Percentiles rank a stretch among this genome's conserved stretches.
These are phyloP conservation scores for Cremastinae sp. DNA, from an alignment of 2,888 invertebrate genomes.

Conservation along the genomic window DNA sequence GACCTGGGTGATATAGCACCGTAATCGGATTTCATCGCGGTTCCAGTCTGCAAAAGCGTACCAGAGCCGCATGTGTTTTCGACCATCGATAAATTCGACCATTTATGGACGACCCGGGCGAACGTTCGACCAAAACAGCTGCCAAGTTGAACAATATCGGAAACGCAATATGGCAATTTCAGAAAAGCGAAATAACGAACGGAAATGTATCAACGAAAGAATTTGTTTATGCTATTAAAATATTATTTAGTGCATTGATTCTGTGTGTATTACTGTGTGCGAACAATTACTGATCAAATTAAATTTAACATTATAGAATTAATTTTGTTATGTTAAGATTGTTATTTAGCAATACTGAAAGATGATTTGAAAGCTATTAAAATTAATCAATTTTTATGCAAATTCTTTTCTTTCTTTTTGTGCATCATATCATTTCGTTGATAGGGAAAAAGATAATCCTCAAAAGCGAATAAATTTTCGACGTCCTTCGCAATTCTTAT, in stretches of 20 bases:
- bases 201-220: not conserved
- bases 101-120: not conserved
- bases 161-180: not conserved
- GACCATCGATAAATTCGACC: not conserved
- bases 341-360: not conserved
- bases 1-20: not conserved
- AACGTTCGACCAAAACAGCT: conserved; percentile 35
- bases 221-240: not conserved
- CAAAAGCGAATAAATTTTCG: no score
- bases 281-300: no score
- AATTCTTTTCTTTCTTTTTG: not conserved
- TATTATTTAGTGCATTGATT: not conserved
- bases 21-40: conserved; percentile 46
- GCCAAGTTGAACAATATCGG: conserved; percentile 38
- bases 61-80: conserved; percentile 4
- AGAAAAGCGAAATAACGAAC: not conserved
- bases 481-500: no score
- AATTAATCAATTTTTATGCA: not conserved
- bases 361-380: no score
- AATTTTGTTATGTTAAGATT: not conserved
- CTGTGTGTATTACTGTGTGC: not conserved
- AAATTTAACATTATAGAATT: no score
- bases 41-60: conserved; percentile 27
- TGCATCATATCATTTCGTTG: no score
- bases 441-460: no score